Base-by-base conservation (phyloP, 1,140 invertebrate species). In the Tachypleus tridentatus region DNA sequence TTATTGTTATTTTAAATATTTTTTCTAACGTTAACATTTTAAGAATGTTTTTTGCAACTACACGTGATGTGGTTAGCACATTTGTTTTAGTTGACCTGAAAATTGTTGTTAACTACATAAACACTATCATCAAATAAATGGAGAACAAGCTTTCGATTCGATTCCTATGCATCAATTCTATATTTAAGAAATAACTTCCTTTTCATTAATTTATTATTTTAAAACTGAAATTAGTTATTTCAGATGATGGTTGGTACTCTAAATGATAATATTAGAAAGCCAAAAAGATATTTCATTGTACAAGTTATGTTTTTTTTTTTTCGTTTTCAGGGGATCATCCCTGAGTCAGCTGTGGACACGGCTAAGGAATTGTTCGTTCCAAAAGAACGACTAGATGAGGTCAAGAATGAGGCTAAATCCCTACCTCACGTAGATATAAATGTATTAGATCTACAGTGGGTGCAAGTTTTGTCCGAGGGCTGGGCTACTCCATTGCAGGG, bases 401-500 rank as follows among this genome's bases (percentile, higher is more conserved):
- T 85, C 3, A 78, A 80, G 52, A 79, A 83, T 58, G 90, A 94
- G 76, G 87, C 91, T 0, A 78, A 82, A 5, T 66, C 71, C 6
- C 74, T 83, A 10, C 86, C 85, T 3, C 76, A 79, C 51, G 75
- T 97, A 0, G 82, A 90, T 10, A 61, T 78, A 10, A 58, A 68
- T 3, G 63, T 84, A 58, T 76, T 98, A 8, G 95, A 98, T 77
- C 77, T 97, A 9, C 94, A 99, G 76, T 99, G 97, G 97, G 79
- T 97, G 5, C 88, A 94, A 80, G 84, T 98, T 1, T 77, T 99
- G 51, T 85, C 89, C 51, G 97, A 99, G 82, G 97, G 97, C 2
- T 99, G 97, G 97, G 95, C 95, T 0, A 84, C 87, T 51, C 97
- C 97, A 3, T 76, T 99, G 0, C 86, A 72, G 73, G 97, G 94